Conservation (phyloP, 2,797 vertebrate species). For the Crocidura indochinensis region DNA sequence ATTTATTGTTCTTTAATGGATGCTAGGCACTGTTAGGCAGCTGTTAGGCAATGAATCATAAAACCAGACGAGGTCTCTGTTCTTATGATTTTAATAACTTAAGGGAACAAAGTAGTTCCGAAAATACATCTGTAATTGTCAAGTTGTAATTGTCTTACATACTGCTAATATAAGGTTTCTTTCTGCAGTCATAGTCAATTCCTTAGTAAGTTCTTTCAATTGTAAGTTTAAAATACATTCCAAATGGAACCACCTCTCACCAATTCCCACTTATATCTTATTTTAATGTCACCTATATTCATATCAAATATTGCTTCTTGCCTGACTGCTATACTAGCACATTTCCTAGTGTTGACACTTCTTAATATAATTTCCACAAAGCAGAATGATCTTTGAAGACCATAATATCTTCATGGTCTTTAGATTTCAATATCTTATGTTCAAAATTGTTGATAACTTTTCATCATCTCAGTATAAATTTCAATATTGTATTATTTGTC, state of each 20-base stretch:
- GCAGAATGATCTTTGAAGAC: slow-evolving; percentile 1
- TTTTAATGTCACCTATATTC: too few relatives aligned
- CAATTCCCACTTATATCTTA: not conserved
- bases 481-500: not conserved
- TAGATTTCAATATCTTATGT: not conserved
- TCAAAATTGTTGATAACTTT: not conserved
- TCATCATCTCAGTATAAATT: not conserved
- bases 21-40: not conserved
- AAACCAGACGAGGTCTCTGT: not conserved
- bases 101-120: not conserved
- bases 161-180: not conserved
- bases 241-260: not conserved
- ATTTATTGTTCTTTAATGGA: not conserved
- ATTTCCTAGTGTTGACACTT: not conserved
- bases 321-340: not conserved
- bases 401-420: not conserved
- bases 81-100: not conserved
- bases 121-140: not conserved
- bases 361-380: too few relatives aligned
- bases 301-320: not conserved
- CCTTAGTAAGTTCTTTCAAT: not conserved
- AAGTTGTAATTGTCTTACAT: not conserved
- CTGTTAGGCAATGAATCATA: not conserved
- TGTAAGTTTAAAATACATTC: not conserved
- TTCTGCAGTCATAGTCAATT: not conserved